Evolutionary conservation across 2,888 invertebrate genomes (phyloP), one percentile per base, ranked within the genome.

Genomic region (Incurvaria masculella): DNA sequence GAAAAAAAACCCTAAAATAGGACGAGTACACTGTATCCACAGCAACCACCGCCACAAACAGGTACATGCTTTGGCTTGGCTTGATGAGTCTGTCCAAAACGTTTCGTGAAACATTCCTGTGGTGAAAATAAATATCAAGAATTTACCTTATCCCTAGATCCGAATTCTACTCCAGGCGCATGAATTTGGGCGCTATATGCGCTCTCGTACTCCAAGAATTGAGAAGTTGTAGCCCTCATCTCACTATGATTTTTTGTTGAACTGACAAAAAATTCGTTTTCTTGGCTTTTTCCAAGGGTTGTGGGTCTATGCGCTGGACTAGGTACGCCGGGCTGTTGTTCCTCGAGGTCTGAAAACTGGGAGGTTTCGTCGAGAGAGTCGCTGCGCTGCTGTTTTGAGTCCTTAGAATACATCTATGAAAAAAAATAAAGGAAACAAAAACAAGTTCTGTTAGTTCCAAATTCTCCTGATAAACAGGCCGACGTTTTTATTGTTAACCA

Each of bases 341-440:
- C 79, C 52, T 79, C 79, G 53, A 79, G 62, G 53, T 79, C 79
- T 18, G 79, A 79, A 59, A 79, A 79, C 53, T 78, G 79, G 6
- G 79, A 78, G 2, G 78, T 61, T 59, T 79, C 79, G 44, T 79
- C 79, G 52, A 79, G 59, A 1, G 79, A 79, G 55, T 79, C 79
- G 59, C 79, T 79, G 54, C 78, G 64, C 46, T 72, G 76, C 46
- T 72, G 76, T 56, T 78, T 76, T 6, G 78, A 78, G 46, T 73
- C 72, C 57, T 69, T 71, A 6, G 72, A 74, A 49, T 74, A 75
- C 8, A 72, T 67, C 78, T 79, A 51, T 3, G 57, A 56, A 42
- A 47, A 10, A 23, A n/a, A n/a, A n/a, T n/a, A n/a, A n/a, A n/a
- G n/a, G n/a, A n/a, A n/a, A n/a, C n/a, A n/a, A n/a, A n/a, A n/a